Evolutionary conservation across 2,113 vertebrate genomes (phyloP), one percentile per base, ranked within the genome.

Genomic region (Actenoides hombroni): DNA sequence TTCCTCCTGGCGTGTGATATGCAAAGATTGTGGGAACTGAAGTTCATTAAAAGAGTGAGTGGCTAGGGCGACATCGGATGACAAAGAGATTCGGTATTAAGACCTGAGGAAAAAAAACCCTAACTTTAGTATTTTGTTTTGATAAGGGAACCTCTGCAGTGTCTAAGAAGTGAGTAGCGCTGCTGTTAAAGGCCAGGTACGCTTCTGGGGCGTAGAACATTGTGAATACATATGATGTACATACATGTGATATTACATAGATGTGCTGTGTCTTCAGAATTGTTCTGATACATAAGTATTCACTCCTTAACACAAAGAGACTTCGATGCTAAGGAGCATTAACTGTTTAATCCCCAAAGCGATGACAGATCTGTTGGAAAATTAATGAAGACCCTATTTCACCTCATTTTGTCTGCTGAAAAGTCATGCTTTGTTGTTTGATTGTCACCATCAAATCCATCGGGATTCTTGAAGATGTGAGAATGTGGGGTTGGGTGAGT

Each of bases 1-100:
- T 8, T 65, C 4, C 35, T 83, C 21, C 25, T 0, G 0, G 1
- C 0, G 0, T 46, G 42, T 29, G 51, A 15, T 59, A 20, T 1
- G 60, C 69, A 37, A 39, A 76, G 48, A 25, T 75, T 59, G 49
- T 51, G 67, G 86, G 39, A 88, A 14, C 25, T 54, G 20, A 63
- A 81, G 51, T 56, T 74, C 31, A 5, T 93, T 54, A 1, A 51
- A 16, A 29, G 40, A 56, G 11, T 35, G 65, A 56, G 42, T 53
- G 40, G 12, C 39, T 83, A 35, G 37, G 57, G 25, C 46, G n/a
- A 1, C 71, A 7, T 39, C 3, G 2, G 1, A 5, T 82, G 48
- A 26, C 5, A 26, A 5, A 74, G 76, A 70, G 56, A 18, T 82
- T 81, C 14, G 5, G 4, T 71, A 6, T 42, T 68, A 77, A 86